Conservation (phyloP, 2,113 vertebrate genomes). For the Opisthocomus hoazin region DNA sequence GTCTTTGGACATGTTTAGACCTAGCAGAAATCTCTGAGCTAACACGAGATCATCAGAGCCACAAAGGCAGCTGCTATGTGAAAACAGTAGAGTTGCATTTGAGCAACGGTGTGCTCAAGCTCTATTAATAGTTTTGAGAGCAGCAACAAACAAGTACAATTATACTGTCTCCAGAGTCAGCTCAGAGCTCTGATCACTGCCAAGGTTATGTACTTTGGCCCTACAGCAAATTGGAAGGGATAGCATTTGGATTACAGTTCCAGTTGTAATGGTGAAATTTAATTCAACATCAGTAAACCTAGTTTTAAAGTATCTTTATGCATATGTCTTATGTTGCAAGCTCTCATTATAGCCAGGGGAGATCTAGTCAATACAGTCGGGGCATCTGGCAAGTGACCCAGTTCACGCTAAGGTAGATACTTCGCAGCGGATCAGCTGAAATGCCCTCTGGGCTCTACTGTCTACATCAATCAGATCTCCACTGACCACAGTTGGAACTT, state of each 20-base stretch:
- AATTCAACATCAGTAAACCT: neutral
- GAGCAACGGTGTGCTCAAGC: neutral
- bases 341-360: neutral
- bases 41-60: neutral
- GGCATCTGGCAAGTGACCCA: neutral
- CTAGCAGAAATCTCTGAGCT: neutral
- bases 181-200: neutral
- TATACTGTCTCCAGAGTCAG: neutral
- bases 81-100: neutral
- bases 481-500: neutral
- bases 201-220: neutral
- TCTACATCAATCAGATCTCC: neutral
- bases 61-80: neutral
- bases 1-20: neutral
- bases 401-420: neutral
- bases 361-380: neutral
- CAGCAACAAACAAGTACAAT: neutral
- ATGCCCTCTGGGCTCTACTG: neutral
- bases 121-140: neutral
- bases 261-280: neutral
- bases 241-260: neutral
- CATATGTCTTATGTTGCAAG: neutral
- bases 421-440: neutral
- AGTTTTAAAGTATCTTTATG: neutral
- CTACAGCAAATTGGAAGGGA: neutral